Base-by-base conservation (phyloP, 2,888 invertebrate species). In the Drosophila pegasa region DNA sequence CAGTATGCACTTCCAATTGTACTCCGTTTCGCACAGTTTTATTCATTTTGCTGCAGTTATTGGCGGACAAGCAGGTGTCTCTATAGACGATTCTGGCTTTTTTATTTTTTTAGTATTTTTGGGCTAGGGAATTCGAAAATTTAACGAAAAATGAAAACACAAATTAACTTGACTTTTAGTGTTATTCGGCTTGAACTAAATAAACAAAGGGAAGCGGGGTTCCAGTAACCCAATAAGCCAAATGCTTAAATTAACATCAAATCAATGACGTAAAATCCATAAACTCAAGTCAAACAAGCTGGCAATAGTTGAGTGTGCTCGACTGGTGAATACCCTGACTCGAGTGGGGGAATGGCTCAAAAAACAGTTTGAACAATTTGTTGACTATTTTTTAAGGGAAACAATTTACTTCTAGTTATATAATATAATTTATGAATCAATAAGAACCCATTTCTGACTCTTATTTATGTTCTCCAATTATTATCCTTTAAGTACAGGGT, bases 211-310 rank as follows among this genome's bases (percentile, higher is more conserved):
- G 18, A 9, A 16, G 12, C 5, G 51, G 31, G 22, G n/a, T 7
- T 37, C 38, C 35, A 31, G 59, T 77, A 68, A 80, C 60, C 68
- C 31, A 72, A 66, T 81, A 68, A 81, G 25, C 75, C 66, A 63
- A 70, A 57, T 63, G 58, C 51, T n/a, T 51, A 51, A 51, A 63
- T 51, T 37, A 51, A 64, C 43, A 51, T 16, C 65, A 25, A 51
- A 64, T 63, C 52, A 37, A 52, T 63, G 64, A 51, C 41, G 43
- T 43, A 43, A 41, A 50, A 48, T 62, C 40, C 33, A 62, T 48
- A 41, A 14, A 41, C 25, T 9, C 33, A 12, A 62, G 18, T 6
- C 27, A 5, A 22, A 16, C 41, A n/a, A 41, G 18, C 4, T 2
- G 33, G 10, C 27, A 10, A 2, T 6, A 29, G 29, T 37, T 18